Evolutionary conservation across 1,140 invertebrate species (phyloP), one percentile per base, ranked within the genome.

Genomic region (Brachionus angularis): DNA sequence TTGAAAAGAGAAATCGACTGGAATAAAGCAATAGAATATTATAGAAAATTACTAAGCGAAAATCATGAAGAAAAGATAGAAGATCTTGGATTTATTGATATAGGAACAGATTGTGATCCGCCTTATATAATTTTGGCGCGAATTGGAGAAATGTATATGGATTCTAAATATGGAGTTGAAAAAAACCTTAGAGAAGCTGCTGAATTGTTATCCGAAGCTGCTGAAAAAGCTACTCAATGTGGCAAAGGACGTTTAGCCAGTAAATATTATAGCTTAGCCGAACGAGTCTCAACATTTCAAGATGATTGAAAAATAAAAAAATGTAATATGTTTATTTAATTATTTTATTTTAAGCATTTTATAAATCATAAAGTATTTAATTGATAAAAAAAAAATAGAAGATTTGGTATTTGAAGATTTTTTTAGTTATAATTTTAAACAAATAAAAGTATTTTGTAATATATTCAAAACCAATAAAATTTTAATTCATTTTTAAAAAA

Each of bases 211-310:
- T 84, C 75, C 67, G 76, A 80, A 67, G 85, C 85, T 27, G 85
- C 85, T 42, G 85, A 86, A 70, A 74, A 73, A 29, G 85, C 85
- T 2, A 85, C 82, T 76, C 49, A 84, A 86, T 62, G 73, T 73
- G 44, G 85, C 85, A 4, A 85, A 82, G 85, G 85, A 50, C 77
- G 83, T 46, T 75, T 85, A 46, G 84, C 85, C 12, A 84, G 80
- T 74, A 85, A 85, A 75, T 85, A 83, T 74, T 86, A 83, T 73
- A 79, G 79, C 73, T 74, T 83, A 64, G 83, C 85, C 16, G 85
- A 86, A 75, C 80, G 84, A 74, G 77, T 78, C 4, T n/a, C 10
- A 23, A 12, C 31, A 52, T n/a, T 18, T 25, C 18, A 52, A 29
- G 16, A 27, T 27, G 12, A 27, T 52, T 27, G 23, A n/a, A n/a